These are phyloP conservation scores for Apomyelois bistriatella DNA, from an alignment of 2,888 invertebrate genomes.

Conservation along the genomic window DNA sequence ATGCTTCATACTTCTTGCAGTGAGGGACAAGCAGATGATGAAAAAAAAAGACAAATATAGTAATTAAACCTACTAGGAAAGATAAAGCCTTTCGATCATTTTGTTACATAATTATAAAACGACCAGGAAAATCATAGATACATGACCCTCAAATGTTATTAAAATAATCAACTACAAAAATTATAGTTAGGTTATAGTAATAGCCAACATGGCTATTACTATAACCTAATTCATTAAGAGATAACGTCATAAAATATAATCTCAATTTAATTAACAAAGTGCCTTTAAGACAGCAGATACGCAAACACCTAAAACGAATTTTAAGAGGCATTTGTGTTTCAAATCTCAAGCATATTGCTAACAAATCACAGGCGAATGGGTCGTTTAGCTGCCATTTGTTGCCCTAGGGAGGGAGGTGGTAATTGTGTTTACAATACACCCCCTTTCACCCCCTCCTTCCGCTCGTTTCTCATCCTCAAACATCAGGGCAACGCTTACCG, in stretches of 20 bases:
- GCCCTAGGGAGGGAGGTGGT: conserved; percentile 56
- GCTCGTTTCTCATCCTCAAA: conserved; percentile 70
- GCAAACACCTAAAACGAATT: conserved; percentile 44
- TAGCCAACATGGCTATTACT: too few species aligned
- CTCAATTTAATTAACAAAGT: not conserved
- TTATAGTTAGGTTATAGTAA: too few species aligned
- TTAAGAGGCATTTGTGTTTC: conserved; percentile 63
- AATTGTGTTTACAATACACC: conserved; percentile 71
- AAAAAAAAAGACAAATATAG: too few species aligned
- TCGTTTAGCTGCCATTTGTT: conserved; percentile 77
- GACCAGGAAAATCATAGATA: too few species aligned
- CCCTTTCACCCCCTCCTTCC: conserved; percentile 47
- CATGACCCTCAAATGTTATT: too few species aligned
- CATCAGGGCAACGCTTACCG: conserved; percentile 65
- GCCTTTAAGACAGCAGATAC: conserved; percentile 11
- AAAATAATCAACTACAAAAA: too few species aligned
- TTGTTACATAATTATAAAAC: too few species aligned
- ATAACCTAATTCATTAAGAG: too few species aligned
- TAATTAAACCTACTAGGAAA: too few species aligned
- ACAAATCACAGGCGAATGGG: conserved; percentile 77
- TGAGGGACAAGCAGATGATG: too few species aligned
- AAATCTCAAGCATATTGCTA: conserved; percentile 77
- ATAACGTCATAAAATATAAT: not conserved
- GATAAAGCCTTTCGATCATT: too few species aligned
- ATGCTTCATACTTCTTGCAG: too few species aligned